Base-by-base conservation (phyloP, 2,113 vertebrate species). In the Psittacara wagleri region DNA sequence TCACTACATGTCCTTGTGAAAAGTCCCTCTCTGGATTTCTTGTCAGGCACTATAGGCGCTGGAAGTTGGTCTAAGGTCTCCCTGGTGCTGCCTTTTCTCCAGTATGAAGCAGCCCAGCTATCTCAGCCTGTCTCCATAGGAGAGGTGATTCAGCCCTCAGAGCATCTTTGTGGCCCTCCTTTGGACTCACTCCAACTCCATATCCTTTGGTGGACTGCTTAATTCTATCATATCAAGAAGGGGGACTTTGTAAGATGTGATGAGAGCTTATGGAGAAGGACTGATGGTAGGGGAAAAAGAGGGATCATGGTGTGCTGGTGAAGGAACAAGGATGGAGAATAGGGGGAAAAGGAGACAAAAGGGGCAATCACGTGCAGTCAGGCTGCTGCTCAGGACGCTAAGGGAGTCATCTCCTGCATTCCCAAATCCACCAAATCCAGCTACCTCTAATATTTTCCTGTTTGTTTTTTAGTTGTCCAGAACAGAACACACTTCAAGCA, bases 321-420 rank as follows among this genome's bases (percentile, higher is more conserved):
- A 31, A 70, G 27, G 31, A 78, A 31, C 3, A 82, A 20, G 17
- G 13, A 12, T 6, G 28, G 18, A 44, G 22, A 78, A 25, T 10
- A 61, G 8, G 64, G 76, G 28, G 51, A 37, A 49, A 79, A 74
- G 17, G 29, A 52, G 7, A 17, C 31, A 24, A 64, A 78, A 74
- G 8, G 8, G 24, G 6, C 20, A 13, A 6, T 17, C 7, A 17
- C 1, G 0, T 2, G 2, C 4, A 48, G 43, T 17, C 4, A 44
- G 25, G 33, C 15, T 23, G 23, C 13, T 52, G 3, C 31, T 75
- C 22, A 54, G 70, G n/a, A 48, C 5, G 23, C 8, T 22, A n/a
- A 1, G 0, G 16, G 9, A 64, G 24, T 24, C 13, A 41, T 31
- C 4, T 9, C 9, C 49, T 69, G 4, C 1, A 3, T 39, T 33